Base-by-base conservation (phyloP, 1,140 invertebrate species). In the Episyrphus balteatus region DNA sequence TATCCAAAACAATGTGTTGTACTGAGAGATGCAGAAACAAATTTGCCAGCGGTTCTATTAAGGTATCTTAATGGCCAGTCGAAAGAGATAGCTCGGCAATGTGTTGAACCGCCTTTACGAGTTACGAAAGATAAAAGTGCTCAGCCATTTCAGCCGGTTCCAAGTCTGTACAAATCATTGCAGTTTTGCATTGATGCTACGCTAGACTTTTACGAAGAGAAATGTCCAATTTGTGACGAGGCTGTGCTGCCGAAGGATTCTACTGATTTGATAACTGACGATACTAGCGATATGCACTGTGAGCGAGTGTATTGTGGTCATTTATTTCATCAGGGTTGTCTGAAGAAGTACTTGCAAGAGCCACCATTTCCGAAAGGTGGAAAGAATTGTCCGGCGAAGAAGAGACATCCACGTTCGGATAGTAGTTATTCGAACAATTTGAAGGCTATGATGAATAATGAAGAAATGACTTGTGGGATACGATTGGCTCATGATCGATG, bases 221-320 rank as follows among this genome's bases (percentile, higher is more conserved):
- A 66, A 6, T 86, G 83, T 66, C 77, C 80, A 11, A 66, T 76
- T 46, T 87, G 84, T 66, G 75, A 75, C 50, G 61, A 72, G 33
- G 57, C 54, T 26, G 81, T 80, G 56, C 70, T 86, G 48, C 81
- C 82, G 13, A 31, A 50, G 10, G 66, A 83, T 55, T 78, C 82
- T 32, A 56, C 75, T 49, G 73, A 75, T 15, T 52, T 73, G n/a
- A 70, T 75, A 45, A 57, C 54, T 14, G 75, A 84, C 61, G 78
- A 82, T 52, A 72, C 70, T 48, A 70, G 72, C 9, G 73, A 79
- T 52, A 66, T 70, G 14, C 78, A 81, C 54, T 72, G 83, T 15
- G 84, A 87, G 57, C 73, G 83, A 51, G 73, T 88, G 2, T 86
- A 84, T 54, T 88, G 85, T 65, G 79, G 82, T 9, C 85, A 87